phyloP scores from a whole-genome alignment of 2,888 invertebrate species.

The Dryocosmus kuriphilus region DNA sequence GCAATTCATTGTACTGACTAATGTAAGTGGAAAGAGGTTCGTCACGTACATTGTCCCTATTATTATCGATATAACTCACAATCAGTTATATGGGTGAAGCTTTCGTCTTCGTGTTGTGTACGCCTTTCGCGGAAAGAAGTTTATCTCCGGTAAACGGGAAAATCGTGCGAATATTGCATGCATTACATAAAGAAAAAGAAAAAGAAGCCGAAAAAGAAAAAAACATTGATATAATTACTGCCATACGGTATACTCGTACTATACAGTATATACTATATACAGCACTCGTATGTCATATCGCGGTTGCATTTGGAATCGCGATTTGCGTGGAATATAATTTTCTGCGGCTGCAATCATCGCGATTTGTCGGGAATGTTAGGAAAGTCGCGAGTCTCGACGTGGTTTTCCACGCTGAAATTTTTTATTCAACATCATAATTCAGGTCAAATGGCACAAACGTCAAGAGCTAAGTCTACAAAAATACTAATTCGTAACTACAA shows the following conservation, averaged over 20 bases:
- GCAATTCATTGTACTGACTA: neutral
- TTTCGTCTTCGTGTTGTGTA: neutral
- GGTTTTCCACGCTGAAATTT: conserved; percentile 4
- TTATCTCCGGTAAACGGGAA: neutral
- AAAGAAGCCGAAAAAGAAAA: neutral
- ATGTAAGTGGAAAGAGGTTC: neutral
- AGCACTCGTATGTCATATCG: neutral
- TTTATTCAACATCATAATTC: neutral
- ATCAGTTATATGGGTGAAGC: neutral
- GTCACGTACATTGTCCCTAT: conserved; percentile 1
- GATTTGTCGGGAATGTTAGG: conserved; percentile 8
- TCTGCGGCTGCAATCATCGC: conserved; percentile 25
- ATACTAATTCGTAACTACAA: neutral
- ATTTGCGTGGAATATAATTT: conserved; percentile 28
- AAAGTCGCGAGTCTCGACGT: conserved; percentile 8
- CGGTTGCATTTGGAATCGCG: neutral
- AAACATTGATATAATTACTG: neutral
- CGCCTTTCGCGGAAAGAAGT: conserved; percentile 2
- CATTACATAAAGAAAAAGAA: neutral
- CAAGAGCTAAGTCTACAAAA: neutral
- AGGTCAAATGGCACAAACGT: neutral
- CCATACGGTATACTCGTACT: too few relatives aligned
- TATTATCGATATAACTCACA: conserved; percentile 1
- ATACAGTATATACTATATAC: too few relatives aligned
- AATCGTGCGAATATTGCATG: neutral